Evolutionary conservation across 1,140 invertebrate species (phyloP), one percentile per base, ranked within the genome.

Genomic region (Magallana angulata): DNA sequence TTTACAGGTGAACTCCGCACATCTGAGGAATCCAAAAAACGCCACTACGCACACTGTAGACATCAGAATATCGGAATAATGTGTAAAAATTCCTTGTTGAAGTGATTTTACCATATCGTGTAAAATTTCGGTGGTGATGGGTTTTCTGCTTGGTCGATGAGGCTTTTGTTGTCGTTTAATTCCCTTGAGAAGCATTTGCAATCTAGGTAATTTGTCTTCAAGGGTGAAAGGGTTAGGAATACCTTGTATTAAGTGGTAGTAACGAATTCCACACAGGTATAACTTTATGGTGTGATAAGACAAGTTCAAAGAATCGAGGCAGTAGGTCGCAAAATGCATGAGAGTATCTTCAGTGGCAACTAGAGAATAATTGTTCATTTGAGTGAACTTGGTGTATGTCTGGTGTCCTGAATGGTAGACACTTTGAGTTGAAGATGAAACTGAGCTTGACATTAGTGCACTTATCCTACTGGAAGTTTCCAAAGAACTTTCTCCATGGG

Each of bases 1-100:
- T 18, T 36, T 8, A 14, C 9, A 16, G 5, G 82, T 88, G 36
- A 88, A 88, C 64, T 85, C 71, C 3, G 57, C 87, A 85, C 82
- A 88, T 9, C 87, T 24, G 4, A 80, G 30, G 76, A 88, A 88
- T 36, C 82, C 87, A 64, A 88, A 88, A 24, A 64, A 88, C 1
- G 87, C 87, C 56, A 82, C 48, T 3, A 18, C 24, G 24, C 71
- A 80, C 36, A 16, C 71, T n/a, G n/a, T 80, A 4, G 7, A 14
- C 36, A 80, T 36, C 71, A 80, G 12, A 9, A 80, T 14, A 80
- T 80, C 36, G 7, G 16, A 18, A 80, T 36, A 80, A 14, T 36
- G 11, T 24, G 71, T 18, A 24, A 48, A 80, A 8, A 48, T 24
- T n/a, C 36, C 71, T 18, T 80, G 16, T 24, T 48, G n/a, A 12